These are phyloP conservation scores for Globodera rostochiensis DNA, from an alignment of 1,140 invertebrate species.

Conservation along the genomic window DNA sequence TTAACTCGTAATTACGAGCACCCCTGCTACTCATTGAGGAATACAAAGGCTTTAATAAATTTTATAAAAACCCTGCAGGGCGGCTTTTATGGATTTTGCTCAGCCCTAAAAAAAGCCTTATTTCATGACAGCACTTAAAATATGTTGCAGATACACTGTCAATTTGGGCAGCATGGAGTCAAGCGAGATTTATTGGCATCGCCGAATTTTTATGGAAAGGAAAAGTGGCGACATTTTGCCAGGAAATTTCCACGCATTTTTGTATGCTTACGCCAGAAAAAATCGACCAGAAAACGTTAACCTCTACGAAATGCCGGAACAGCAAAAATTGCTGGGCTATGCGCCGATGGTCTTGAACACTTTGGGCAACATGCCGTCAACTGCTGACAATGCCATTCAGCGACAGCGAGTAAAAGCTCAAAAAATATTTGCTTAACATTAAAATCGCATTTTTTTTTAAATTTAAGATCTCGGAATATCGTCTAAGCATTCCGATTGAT, in stretches of 20 bases:
- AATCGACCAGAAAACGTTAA: background rate
- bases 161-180: background rate
- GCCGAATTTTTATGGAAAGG: background rate
- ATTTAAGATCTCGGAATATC: background rate
- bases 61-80: too few relatives aligned
- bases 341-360: background rate
- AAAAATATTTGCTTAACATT: background rate
- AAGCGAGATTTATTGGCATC: background rate
- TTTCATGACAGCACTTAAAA: too few relatives aligned
- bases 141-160: background rate
- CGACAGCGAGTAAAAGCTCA: background rate
- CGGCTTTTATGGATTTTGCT: too few relatives aligned
- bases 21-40: too few relatives aligned
- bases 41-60: too few relatives aligned
- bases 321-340: background rate
- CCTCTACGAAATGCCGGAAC: background rate
- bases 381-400: background rate
- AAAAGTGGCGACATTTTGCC: background rate
- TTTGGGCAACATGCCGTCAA: background rate
- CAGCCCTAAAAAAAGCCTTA: too few relatives aligned
- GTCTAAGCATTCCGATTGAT: background rate
- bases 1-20: too few relatives aligned
- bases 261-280: background rate
- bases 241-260: background rate
- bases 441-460: too few relatives aligned